Evolutionary conservation across 2,888 invertebrate species (phyloP).

Genomic region (Hypercompe scribonia): DNA sequence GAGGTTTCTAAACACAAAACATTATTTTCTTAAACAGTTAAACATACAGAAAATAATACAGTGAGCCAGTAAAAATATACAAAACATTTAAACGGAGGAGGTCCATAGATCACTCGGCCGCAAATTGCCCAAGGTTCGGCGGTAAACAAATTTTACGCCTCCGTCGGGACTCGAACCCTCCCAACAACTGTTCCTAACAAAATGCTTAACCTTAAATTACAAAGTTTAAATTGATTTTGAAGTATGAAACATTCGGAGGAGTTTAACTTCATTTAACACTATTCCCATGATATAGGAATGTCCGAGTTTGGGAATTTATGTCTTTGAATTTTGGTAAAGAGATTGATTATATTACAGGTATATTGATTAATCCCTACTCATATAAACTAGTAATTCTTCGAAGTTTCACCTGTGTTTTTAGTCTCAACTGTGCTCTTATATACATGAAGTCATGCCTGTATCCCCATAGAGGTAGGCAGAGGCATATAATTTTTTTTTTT

Average conservation of each 20-base stretch:
- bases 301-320: not conserved
- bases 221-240: conserved; percentile 43
- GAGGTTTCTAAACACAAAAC: not conserved
- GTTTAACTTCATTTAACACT: conserved; percentile 1
- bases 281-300: not conserved
- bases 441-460: no score
- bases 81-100: conserved; percentile 12
- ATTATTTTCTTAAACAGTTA: not conserved
- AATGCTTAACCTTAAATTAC: conserved; percentile 44
- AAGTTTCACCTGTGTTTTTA: no score
- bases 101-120: conserved; percentile 32
- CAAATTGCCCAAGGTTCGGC: conserved; percentile 32
- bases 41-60: not conserved
- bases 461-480: no score
- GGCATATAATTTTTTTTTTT: no score
- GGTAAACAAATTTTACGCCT: conserved; percentile 45
- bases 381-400: no score
- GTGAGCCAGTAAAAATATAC: conserved; percentile 13
- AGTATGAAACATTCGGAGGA: conserved; percentile 18
- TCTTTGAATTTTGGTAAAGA: not conserved
- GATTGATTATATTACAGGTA: not conserved
- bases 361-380: not conserved
- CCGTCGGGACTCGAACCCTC: conserved; percentile 42
- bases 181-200: conserved; percentile 33
- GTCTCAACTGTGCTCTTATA: no score